Percentiles rank a stretch among this genome's conserved stretches.
phyloP scores from a whole-genome alignment of 2,113 vertebrate genomes.

The Halcyon malimbica region DNA sequence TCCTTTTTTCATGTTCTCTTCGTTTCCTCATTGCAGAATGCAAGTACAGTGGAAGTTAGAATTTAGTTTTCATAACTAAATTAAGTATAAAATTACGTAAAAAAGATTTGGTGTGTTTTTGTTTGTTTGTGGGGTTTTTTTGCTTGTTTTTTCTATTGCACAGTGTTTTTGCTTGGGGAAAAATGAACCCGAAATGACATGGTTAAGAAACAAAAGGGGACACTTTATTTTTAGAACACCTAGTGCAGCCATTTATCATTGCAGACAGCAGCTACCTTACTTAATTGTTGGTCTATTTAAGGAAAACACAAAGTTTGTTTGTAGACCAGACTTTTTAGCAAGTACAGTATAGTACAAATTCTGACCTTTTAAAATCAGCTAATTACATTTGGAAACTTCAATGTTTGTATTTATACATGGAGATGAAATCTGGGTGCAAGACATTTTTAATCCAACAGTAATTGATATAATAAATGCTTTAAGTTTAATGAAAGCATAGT shows the following conservation, averaged over 20 bases:
- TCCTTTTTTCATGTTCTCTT: neutral
- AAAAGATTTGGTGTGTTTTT: neutral
- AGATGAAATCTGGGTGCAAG: neutral
- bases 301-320: neutral
- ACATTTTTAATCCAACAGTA: constrained; percentile 1
- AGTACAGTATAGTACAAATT: neutral
- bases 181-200: neutral
- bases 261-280: neutral
- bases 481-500: neutral
- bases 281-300: neutral
- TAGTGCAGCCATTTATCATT: neutral
- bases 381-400: neutral
- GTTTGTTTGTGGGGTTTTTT: no score
- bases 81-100: neutral
- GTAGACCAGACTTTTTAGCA: neutral
- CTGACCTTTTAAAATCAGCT: neutral
- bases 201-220: neutral
- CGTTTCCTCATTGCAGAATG: neutral
- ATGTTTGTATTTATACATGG: neutral
- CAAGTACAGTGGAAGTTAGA: neutral
- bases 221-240: neutral
- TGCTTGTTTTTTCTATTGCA: neutral
- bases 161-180: neutral
- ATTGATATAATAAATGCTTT: constrained; percentile 6
- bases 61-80: neutral